phyloP scores from a whole-genome alignment of 2,888 invertebrate species.

The Phasia obesa region DNA sequence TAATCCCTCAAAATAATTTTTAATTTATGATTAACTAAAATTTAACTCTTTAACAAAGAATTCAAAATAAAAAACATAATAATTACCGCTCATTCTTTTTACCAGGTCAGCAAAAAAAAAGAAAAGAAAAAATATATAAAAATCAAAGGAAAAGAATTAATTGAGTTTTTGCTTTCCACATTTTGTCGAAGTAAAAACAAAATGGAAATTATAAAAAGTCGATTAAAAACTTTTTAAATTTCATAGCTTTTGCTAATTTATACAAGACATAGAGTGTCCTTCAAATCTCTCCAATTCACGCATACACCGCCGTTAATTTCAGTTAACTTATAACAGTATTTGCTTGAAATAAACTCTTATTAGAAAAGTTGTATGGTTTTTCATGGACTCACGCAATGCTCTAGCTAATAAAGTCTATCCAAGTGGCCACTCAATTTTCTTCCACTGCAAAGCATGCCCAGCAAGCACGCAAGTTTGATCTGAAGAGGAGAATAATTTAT shows the following conservation, averaged over 20 bases:
- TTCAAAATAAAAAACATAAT: slow-evolving; percentile 3
- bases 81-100: too few species aligned
- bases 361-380: slow-evolving; percentile 67
- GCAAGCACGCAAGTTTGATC: too few species aligned
- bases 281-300: background rate
- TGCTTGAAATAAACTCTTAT: slow-evolving; percentile 61
- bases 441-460: slow-evolving; percentile 19
- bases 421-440: slow-evolving; percentile 45
- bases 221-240: slow-evolving; percentile 52
- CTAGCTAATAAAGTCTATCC: slow-evolving; percentile 36
- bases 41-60: slow-evolving; percentile 29
- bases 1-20: background rate
- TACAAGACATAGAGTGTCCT: background rate
- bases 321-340: slow-evolving; percentile 28
- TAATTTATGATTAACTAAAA: slow-evolving; percentile 54
- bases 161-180: slow-evolving; percentile 21
- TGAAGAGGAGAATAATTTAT: too few species aligned
- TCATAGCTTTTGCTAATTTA: slow-evolving; percentile 10
- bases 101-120: too few species aligned
- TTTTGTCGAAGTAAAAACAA: background rate
- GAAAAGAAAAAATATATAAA: background rate
- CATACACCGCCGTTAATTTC: background rate
- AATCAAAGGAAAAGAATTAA: slow-evolving; percentile 39
- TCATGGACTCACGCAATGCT: slow-evolving; percentile 49
- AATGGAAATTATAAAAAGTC: slow-evolving; percentile 47